Evolutionary conservation across 2,113 vertebrate genomes (phyloP).

Genomic region (Hipposideros armiger): DNA sequence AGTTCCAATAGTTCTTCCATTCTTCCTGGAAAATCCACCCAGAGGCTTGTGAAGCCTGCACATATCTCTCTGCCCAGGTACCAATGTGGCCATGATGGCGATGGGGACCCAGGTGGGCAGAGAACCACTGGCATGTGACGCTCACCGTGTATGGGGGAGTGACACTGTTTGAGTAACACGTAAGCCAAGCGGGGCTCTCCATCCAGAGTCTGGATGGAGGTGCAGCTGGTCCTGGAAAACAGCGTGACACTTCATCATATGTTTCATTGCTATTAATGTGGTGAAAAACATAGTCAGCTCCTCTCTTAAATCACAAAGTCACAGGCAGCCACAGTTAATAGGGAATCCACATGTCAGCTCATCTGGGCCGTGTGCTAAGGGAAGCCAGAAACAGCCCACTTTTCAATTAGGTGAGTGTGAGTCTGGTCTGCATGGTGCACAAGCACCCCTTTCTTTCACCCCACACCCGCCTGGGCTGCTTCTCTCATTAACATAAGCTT

Average conservation of each 20-base stretch:
- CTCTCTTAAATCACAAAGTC: conserved; percentile 72
- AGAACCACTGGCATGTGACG: background rate
- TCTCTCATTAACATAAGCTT: conserved; percentile 81
- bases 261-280: conserved; percentile 73
- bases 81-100: background rate
- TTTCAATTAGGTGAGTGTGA: conserved; percentile 83
- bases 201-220: background rate
- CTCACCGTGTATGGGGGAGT: background rate
- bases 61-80: background rate
- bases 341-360: conserved; percentile 81
- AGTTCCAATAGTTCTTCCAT: background rate
- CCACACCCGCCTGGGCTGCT: conserved; percentile 36
- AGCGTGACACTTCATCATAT: conserved; percentile 56
- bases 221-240: conserved; percentile 57
- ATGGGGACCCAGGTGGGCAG: background rate
- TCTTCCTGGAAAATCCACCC: conserved; percentile 11
- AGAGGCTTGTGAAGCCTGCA: background rate
- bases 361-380: conserved; percentile 74
- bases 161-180: background rate
- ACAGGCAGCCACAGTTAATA: conserved; percentile 79
- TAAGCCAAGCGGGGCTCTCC: background rate
- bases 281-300: conserved; percentile 77
- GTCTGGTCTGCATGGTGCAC: conserved; percentile 63
- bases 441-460: conserved; percentile 10
- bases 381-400: conserved; percentile 82